Base-by-base conservation (phyloP, 1,140 invertebrate species). In the Drosophila nigrodunni region DNA sequence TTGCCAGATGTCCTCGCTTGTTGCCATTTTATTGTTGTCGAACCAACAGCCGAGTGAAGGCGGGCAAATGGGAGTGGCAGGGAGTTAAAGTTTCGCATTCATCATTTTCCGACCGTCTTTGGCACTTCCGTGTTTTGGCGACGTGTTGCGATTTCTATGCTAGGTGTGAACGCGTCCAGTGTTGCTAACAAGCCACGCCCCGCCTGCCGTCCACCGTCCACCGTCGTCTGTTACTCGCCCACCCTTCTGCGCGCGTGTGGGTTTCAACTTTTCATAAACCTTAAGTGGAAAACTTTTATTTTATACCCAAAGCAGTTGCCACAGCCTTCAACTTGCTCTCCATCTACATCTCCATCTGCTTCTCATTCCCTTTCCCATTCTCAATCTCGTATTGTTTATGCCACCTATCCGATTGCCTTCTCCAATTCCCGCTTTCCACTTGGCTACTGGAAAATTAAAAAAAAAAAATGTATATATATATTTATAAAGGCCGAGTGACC, bases 251-350 rank as follows among this genome's bases (percentile, higher is more conserved):
- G 37, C 11, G 39, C 37, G 59, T 30, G 44, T 76, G 66, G 70
- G 41, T 67, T 88, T 83, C 67, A 88, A 88, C 83, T 88, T 88
- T 88, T 88, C 85, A 88, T 88, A 88, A 88, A 88, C 83, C 83
- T 88, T 88, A 88, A 88, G 83, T 88, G 83, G 83, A 88, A 83
- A 88, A 88, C 80, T 88, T 88, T 88, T 88, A 88, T 88, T 88
- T 88, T 83, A 88, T 80, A 80, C 83, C 61, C 65, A 74, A 66
- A 72, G 69, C 69, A 72, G 62, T 69, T 61, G 54, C 44, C 34
- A 43, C 25, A 3, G 34, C 71, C 46, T 61, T 54, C 43, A 55
- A 74, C 46, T 55, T 67, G 58, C 66, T 68, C 54, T 30, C 25
- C 21, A 15, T 49, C 47, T 52, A 25, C 58, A 43, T 39, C 35